Evolutionary conservation across 2,113 vertebrate genomes (phyloP).

Genomic region (Lycaon pictus): DNA sequence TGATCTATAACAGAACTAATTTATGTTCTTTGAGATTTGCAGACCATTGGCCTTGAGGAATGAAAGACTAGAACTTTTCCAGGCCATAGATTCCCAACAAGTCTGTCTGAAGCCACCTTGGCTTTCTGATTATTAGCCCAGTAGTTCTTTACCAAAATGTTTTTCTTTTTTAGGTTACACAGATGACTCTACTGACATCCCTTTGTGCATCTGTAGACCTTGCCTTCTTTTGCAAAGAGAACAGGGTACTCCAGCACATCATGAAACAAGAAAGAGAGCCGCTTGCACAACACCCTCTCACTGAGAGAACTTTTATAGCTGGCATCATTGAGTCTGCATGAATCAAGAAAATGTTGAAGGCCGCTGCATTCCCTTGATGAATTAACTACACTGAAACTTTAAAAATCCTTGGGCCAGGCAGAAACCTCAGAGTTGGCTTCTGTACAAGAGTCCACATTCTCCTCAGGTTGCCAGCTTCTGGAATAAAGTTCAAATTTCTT

Average conservation of each 20-base stretch:
- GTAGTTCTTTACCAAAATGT: not conserved
- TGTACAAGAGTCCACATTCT: not conserved
- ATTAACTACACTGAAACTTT: not conserved
- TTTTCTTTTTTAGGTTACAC: not conserved
- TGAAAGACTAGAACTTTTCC: not conserved
- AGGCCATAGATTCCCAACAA: not conserved
- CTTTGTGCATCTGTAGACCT: not conserved
- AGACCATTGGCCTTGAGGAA: not conserved
- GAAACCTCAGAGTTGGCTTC: not conserved
- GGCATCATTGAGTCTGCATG: not conserved
- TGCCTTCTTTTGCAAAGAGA: not conserved
- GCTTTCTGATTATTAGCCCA: not conserved
- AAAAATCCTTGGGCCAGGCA: not conserved
- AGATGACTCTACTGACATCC: not conserved
- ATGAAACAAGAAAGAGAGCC: not conserved
- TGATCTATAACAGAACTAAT: not conserved
- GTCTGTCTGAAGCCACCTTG: not conserved
- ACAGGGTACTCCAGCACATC: not conserved
- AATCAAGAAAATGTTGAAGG: not conserved
- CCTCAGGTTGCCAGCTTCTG: not conserved
- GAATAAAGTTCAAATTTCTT: not conserved
- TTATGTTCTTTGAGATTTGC: not conserved
- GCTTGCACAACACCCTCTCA: not conserved
- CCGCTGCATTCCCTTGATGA: not conserved
- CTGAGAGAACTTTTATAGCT: not conserved